Evolutionary conservation across 1,140 invertebrate genomes (phyloP).

Genomic region (Frieseomelitta varia): DNA sequence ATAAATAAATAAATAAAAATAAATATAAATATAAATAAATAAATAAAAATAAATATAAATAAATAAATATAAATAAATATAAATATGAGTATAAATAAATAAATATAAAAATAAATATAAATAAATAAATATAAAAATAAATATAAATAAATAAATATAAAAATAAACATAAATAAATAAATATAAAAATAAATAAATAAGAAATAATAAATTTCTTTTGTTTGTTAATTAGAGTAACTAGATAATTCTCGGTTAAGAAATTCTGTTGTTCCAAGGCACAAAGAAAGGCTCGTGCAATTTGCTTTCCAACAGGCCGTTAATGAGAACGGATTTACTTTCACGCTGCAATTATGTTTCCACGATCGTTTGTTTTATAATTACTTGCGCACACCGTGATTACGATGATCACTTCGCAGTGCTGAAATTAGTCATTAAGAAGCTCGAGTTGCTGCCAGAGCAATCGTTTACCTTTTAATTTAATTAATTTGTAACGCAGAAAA

Average conservation of each 20-base stretch:
- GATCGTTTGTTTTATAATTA: constrained; percentile 14
- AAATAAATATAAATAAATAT: no score
- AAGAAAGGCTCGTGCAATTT: not conserved
- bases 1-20: no score
- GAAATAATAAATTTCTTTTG: not conserved
- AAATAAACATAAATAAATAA: no score
- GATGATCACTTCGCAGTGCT: not conserved
- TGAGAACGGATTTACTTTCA: constrained; percentile 26
- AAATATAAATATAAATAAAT: no score
- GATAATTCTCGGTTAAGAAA: not conserved
- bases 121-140: no score
- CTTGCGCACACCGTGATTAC: not conserved
- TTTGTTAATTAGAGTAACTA: not conserved
- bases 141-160: no score
- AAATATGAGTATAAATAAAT: no score
- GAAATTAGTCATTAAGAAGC: constrained; percentile 8
- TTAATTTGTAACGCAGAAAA: not conserved
- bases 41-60: no score
- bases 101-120: no score
- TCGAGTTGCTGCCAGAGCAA: not conserved
- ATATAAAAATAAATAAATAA: no score
- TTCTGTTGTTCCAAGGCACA: not conserved
- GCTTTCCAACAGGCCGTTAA: constrained; percentile 11
- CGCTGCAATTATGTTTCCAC: constrained; percentile 12
- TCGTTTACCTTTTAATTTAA: constrained; percentile 8